Base-by-base conservation (phyloP, 2,888 invertebrate genomes). In the Kuschelorhynchus macadamiae region DNA sequence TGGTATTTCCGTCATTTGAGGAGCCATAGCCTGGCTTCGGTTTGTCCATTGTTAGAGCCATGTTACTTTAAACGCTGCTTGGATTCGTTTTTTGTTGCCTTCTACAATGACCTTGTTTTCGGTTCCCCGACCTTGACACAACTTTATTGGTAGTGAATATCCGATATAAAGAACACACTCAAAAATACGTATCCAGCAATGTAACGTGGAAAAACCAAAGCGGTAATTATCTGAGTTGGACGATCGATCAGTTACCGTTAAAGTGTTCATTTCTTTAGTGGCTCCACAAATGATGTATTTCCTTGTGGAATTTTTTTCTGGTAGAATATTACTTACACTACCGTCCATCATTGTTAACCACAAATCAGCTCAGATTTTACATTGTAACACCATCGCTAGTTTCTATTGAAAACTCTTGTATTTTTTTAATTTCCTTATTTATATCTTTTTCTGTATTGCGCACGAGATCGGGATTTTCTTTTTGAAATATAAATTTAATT, bases 71-170 rank as follows among this genome's bases (percentile, higher is more conserved):
- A 49, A 49, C 16, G 18, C 32, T 16, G 25, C 49, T 25, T 49
- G 49, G n/a, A 49, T 49, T 49, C 49, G 9, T 33, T 59, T 52
- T 73, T 72, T 68, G 70, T 67, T 61, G 71, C 71, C 61, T 70
- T 70, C 59, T 71, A 55, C 46, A 66, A 57, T 66, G 50, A 44
- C 63, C 71, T 76, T 72, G 44, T 67, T 70, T 72, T 74, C 68
- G 44, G 20, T 68, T 14, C 75, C 75, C 5, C 74, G 71, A 25
- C 74, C 75, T 66, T 78, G 77, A 77, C 77, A 78, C 67, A 74
- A 60, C 52, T 72, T 67, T 11, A 76, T 61, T 11, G 72, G 67
- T n/a, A 78, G 32, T 67, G 72, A 72, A 63, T 78, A 78, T 4
- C 75, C 63, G 7, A 25, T 25, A 25, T 25, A 7, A 25, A 25